Percentiles rank a stretch among this genome's conserved stretches.
These are phyloP conservation scores for Coremacera marginata DNA, from an alignment of 2,888 invertebrate genomes.

Conservation along the genomic window DNA sequence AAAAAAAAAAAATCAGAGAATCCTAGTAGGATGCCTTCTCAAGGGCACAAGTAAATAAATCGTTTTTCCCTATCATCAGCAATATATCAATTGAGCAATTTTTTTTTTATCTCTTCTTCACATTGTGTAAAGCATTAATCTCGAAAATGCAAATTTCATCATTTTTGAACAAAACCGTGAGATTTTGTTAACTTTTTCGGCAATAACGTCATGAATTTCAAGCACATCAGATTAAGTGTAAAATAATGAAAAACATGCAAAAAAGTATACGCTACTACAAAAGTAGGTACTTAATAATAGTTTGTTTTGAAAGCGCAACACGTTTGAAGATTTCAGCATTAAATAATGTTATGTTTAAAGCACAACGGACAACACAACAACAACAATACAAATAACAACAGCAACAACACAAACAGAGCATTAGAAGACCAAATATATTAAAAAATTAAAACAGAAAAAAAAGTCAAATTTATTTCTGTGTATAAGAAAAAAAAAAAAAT, in stretches of 20 bases:
- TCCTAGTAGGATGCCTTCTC: too few relatives aligned
- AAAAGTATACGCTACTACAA: neutral
- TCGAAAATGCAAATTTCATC: too few relatives aligned
- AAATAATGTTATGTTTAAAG: neutral
- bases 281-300: neutral
- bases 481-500: neutral
- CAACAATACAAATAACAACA: neutral
- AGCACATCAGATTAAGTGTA: neutral
- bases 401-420: neutral
- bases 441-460: neutral
- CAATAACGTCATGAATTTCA: neutral
- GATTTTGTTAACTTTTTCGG: neutral
- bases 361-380: neutral
- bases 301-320: neutral
- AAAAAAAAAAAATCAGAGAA: too few relatives aligned
- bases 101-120: too few relatives aligned
- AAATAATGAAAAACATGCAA: neutral
- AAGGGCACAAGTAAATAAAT: too few relatives aligned
- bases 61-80: too few relatives aligned
- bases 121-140: too few relatives aligned
- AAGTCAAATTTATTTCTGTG: neutral
- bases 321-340: neutral
- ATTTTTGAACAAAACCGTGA: too few relatives aligned
- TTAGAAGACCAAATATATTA: neutral
- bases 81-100: too few relatives aligned